Conservation (phyloP, 35 echinoderm and acorn worm species). For the Lytechinus variegatus region DNA sequence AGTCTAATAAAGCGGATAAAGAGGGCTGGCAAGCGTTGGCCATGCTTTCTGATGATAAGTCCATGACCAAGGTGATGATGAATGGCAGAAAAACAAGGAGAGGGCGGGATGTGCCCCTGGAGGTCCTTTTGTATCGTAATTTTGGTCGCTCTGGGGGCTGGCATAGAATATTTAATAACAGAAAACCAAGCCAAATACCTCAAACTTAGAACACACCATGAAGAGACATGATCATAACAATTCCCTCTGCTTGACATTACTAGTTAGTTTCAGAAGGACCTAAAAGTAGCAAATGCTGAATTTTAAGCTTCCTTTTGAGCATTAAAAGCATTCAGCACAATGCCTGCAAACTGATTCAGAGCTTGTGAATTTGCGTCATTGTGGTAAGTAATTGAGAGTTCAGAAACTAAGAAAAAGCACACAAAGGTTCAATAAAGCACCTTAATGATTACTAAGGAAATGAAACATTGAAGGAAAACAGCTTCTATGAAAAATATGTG, state of each 20-base stretch:
- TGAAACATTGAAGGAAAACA: neutral
- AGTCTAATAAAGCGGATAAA: neutral
- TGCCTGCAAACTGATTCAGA: neutral
- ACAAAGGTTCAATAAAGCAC: neutral
- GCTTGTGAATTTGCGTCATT: neutral
- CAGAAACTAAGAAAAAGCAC: neutral
- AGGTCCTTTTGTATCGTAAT: neutral
- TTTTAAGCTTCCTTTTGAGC: neutral
- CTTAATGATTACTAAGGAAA: neutral
- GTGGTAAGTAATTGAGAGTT: neutral
- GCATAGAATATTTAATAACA: neutral
- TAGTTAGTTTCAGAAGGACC: neutral
- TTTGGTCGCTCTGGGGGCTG: neutral
- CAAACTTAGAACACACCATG: neutral
- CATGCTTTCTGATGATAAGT: neutral
- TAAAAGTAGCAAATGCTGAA: neutral
- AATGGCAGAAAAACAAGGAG: neutral
- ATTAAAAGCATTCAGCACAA: neutral
- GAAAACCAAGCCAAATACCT: neutral
- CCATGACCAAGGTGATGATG: neutral
- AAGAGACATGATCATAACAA: neutral
- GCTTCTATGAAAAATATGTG: neutral
- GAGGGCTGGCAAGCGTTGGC: constrained; percentile 4
- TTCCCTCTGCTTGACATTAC: neutral
- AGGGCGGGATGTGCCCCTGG: neutral